phyloP scores from a whole-genome alignment of 2,113 vertebrate species.

The Cololabis saira region DNA sequence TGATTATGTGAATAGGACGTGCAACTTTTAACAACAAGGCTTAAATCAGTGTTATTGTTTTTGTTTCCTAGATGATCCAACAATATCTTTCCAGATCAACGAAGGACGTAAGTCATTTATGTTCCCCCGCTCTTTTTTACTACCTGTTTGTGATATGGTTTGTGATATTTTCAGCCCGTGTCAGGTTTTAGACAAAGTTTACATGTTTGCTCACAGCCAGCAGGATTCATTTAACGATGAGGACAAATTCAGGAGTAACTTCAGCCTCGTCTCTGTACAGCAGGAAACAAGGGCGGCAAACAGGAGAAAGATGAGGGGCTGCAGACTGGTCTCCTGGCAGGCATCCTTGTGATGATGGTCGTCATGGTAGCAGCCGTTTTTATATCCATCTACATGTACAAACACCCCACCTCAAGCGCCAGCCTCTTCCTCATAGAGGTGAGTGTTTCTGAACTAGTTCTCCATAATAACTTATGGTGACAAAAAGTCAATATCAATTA shows the following conservation, averaged over 20 bases:
- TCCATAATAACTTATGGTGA: no score
- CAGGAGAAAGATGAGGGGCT: conserved; percentile 78
- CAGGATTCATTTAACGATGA: no score
- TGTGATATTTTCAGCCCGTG: no score
- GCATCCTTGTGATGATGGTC: conserved; percentile 86
- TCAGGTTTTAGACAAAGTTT: no score
- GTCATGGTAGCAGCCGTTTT: conserved; percentile 86
- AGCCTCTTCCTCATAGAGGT: conserved; percentile 98
- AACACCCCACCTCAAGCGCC: conserved; percentile 90
- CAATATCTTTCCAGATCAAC: conserved; percentile 88
- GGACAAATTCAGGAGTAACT: not conserved
- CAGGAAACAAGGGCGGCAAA: conserved; percentile 78
- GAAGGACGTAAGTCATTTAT: conserved; percentile 84
- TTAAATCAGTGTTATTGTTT: not conserved
- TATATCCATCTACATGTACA: conserved; percentile 90
- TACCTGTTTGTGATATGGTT: no score
- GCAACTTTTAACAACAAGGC: no score
- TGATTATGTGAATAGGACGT: no score
- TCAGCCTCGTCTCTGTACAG: conserved; percentile 60
- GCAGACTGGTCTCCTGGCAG: conserved; percentile 86
- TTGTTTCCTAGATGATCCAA: conserved; percentile 83
- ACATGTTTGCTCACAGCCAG: no score
- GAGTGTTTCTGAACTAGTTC: conserved; percentile 36
- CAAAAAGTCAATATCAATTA: no score
- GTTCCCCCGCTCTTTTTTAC: not conserved